Conservation (phyloP, 2,797 vertebrate species). For the Tangara arthus region DNA sequence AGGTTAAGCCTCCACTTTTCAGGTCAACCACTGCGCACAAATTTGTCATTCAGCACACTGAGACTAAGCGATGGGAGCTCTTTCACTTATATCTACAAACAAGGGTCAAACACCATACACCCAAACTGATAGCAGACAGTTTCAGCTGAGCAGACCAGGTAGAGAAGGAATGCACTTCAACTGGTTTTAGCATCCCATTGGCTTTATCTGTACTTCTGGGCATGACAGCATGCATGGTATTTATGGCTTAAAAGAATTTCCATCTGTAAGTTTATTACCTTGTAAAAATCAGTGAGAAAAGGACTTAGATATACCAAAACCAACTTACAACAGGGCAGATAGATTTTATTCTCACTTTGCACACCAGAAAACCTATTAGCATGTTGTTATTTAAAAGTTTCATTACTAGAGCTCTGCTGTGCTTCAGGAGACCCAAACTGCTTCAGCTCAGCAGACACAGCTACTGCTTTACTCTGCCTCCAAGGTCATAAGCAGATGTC, state of each 20-base stretch:
- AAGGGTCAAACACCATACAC: conserved; percentile 15
- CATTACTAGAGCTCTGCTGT: conserved; percentile 20
- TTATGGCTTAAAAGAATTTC: conserved; percentile 76
- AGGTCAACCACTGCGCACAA: conserved; percentile 52
- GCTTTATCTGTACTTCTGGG: conserved; percentile 70
- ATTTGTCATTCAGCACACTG: conserved; percentile 54
- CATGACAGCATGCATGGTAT: conserved; percentile 65
- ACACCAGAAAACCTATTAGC: neutral
- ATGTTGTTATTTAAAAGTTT: conserved; percentile 24
- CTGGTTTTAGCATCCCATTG: conserved; percentile 53
- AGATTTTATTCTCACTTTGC: conserved; percentile 36
- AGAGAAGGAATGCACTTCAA: conserved; percentile 66
- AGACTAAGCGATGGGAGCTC: neutral
- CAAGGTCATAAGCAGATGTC: neutral
- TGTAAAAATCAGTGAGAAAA: conserved; percentile 69
- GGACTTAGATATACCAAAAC: conserved; percentile 52
- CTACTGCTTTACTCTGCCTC: neutral
- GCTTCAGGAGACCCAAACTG: neutral
- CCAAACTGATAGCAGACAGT: neutral
- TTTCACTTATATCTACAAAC: conserved; percentile 21
- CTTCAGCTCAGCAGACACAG: neutral
- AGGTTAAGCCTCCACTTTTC: conserved; percentile 58
- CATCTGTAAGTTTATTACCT: conserved; percentile 61
- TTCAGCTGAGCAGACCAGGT: conserved; percentile 46
- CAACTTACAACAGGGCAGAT: conserved; percentile 15